phyloP scores from a whole-genome alignment of 2,888 invertebrate genomes.

The Mesochorus sp. region DNA sequence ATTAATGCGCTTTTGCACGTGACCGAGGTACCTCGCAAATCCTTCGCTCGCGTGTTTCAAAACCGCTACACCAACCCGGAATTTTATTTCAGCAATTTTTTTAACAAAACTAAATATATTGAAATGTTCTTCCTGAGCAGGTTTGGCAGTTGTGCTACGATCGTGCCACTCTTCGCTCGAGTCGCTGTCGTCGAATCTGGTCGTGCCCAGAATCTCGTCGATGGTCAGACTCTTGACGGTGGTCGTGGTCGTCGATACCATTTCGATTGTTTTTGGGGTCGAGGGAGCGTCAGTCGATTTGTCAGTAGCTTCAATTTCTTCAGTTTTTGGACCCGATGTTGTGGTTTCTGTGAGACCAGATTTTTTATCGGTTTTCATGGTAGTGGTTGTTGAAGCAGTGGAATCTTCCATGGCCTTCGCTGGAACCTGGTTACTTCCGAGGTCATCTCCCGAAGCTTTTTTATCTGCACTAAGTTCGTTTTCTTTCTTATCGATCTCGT shows the following conservation, averaged over 20 bases:
- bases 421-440: slow-evolving; percentile 34
- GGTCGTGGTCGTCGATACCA: slow-evolving; percentile 49
- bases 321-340: background rate
- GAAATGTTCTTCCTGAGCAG: slow-evolving; percentile 69
- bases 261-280: background rate
- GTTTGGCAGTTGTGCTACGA: slow-evolving; percentile 57
- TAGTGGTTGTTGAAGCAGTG: slow-evolving; percentile 4
- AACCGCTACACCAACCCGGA: slow-evolving; percentile 87
- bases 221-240: slow-evolving; percentile 34
- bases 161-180: slow-evolving; percentile 70
- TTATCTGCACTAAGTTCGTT: slow-evolving; percentile 28
- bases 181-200: slow-evolving; percentile 57
- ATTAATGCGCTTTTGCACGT: slow-evolving; percentile 83
- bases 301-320: background rate
- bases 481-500: slow-evolving; percentile 25
- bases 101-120: slow-evolving; percentile 85
- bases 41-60: slow-evolving; percentile 87
- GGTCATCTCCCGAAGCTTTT: slow-evolving; percentile 49
- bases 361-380: background rate
- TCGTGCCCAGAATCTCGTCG: slow-evolving; percentile 48
- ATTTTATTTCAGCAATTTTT: slow-evolving; percentile 87
- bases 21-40: slow-evolving; percentile 86
- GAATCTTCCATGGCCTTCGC: background rate
- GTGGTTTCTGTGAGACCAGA: slow-evolving; percentile 22
- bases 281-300: background rate